Percentiles rank a stretch among this genome's conserved stretches.
These are phyloP conservation scores for Sarcophaga bullata DNA, from an alignment of 1,140 invertebrate genomes.

Conservation along the genomic window DNA sequence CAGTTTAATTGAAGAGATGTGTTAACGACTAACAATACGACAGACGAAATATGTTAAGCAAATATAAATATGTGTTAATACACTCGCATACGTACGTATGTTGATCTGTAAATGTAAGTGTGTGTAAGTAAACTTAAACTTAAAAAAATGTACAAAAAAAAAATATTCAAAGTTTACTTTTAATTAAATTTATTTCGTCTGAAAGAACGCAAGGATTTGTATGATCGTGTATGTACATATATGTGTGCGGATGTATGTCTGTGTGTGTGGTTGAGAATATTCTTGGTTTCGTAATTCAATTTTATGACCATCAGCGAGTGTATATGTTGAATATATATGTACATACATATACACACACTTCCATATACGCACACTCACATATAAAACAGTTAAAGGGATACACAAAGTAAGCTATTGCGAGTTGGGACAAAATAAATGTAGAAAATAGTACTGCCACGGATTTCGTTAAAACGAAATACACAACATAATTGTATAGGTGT, in stretches of 20 bases:
- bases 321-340: background rate
- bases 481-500: no score
- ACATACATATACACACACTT: background rate
- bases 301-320: background rate
- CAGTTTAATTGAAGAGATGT: no score
- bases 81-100: no score
- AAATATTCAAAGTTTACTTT: constrained; percentile 12
- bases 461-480: background rate
- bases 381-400: background rate
- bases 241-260: no score
- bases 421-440: constrained; percentile 1
- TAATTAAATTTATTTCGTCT: constrained; percentile 2
- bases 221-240: no score
- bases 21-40: no score
- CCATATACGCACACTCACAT: background rate
- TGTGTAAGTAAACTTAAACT: no score
- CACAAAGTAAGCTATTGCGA: background rate
- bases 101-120: no score
- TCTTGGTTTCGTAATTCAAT: constrained; percentile 9
- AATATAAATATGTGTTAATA: no score
- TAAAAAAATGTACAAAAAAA: background rate
- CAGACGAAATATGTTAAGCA: no score
- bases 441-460: background rate
- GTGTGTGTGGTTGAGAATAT: background rate
- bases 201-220: no score